Base-by-base conservation (phyloP, 2,888 invertebrate species). In the Caenorhabditis panamensis region DNA sequence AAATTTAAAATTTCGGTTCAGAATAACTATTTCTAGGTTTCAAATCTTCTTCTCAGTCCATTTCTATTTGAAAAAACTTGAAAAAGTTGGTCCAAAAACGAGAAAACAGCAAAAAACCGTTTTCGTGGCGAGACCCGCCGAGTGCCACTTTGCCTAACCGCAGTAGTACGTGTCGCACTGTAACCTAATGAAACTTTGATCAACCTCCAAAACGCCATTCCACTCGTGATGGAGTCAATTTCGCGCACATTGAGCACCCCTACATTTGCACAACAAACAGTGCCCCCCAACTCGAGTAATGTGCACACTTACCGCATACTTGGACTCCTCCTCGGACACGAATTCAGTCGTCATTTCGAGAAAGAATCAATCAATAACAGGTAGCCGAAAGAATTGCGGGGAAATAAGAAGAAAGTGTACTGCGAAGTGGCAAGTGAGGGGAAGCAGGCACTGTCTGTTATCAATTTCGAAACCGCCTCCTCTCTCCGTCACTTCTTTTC, bases 291-390 rank as follows among this genome's bases (percentile, higher is more conserved):
- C 41, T 41, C 41, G 41, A 41, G 41, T 41, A 41, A 41, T 41
- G 41, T 41, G 41, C 37, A 66, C 66, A 73, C 73, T 73, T 73
- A 73, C 73, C 73, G 56, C 73, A 66, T 73, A 73, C 73, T 73
- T 64, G 73, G 73, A 64, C 58, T 73, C 73, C 63, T 73, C 73
- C 58, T 73, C 73, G 47, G 73, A 66, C 73, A 73, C 73, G 73
- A 73, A 73, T 59, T 73, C 73, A 4, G 64, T 73, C 24, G 73
- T 66, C 73, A 73, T 73, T 58, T 58, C 18, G 41, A 24, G 61
- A 69, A 31, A 18, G 31, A 41, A 16, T 20, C 31, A 31, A 31
- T 31, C 31, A 41, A 18, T 22, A 31, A 36, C 59, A 36, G 59
- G 64, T 53, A 31, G 31, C 31, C 18, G 44, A 53, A 47, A n/a